Base-by-base conservation (phyloP, 2,797 vertebrate species). In the Tokudaia muenninki region DNA sequence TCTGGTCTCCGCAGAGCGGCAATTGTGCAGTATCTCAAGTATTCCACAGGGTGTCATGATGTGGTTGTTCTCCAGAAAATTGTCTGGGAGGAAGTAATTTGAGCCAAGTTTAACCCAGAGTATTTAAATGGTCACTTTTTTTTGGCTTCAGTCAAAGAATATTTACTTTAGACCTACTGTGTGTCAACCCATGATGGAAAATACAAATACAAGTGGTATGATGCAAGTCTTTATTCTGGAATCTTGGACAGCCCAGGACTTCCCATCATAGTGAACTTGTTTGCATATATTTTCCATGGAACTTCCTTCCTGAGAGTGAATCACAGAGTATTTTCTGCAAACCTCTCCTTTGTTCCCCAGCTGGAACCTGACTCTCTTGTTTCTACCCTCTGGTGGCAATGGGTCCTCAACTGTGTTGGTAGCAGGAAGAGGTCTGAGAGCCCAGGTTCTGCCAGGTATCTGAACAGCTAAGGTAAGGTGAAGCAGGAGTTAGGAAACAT, bases 21-120 rank as follows among this genome's bases (percentile, higher is more conserved):
- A 31, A 94, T 87, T 50, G 92, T 99, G 98, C 95, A 98, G 82
- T 99, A 95, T 97, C 98, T 95, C 50, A 92, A 78, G 92, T 96
- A 93, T 97, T 98, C 98, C 98, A 99, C 98, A 98, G 98, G 98
- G 98, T 98, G 98, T 99, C 98, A 98, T 91, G 97, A 98, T 98
- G 97, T 93, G 97, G 98, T 98, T 98, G 93, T 97, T 96, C 95
- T 91, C 22, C 22, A 57, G 37, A 86, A 94, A 61, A 50, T 41
- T 86, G 44, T 79, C 16, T 63, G 59, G 47, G 95, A 84, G 95
- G 91, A 96, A 94, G 96, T 97, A 91, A 90, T 97, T 92, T 97
- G 96, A 98, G 95, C 94, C 93, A 92, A 92, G 92, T 63, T 90
- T 97, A 97, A 81, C 96, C 92, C 94, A 96, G 94, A 96, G 94